Evolutionary conservation across 2,113 vertebrate species (phyloP).

Genomic region (Phylloscopus trochiloides): DNA sequence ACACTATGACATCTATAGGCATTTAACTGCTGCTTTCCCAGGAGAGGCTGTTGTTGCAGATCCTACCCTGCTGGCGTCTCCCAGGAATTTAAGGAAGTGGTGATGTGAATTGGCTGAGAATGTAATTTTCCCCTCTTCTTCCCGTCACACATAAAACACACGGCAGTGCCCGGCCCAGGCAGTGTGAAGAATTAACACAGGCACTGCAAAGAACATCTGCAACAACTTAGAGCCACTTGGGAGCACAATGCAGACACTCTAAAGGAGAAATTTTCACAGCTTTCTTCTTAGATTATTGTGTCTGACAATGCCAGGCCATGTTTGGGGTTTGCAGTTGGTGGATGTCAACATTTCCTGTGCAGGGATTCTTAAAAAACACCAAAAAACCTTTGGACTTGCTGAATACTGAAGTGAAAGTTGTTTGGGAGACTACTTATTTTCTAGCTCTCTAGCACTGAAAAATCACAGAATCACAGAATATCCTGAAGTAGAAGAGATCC

Average conservation of each 20-base stretch:
- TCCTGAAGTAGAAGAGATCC: accelerated
- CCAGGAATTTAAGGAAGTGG: neutral
- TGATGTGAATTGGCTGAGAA: neutral
- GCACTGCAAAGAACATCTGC: neutral
- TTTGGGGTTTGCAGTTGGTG: neutral
- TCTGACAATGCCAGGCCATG: neutral
- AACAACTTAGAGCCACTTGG: neutral
- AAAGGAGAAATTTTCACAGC: neutral
- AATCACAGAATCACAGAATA: neutral
- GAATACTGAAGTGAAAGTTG: neutral
- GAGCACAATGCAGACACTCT: neutral
- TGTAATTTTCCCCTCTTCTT: neutral
- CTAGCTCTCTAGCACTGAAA: neutral
- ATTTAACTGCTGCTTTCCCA: neutral
- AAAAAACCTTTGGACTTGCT: neutral
- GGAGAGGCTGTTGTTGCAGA: neutral
- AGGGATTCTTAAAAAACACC: neutral
- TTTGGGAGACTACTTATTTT: neutral
- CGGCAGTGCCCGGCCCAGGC: accelerated
- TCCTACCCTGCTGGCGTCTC: neutral
- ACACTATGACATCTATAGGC: neutral
- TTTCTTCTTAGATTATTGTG: neutral
- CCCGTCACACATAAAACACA: neutral
- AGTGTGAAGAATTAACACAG: neutral
- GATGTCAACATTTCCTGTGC: neutral